Evolutionary conservation across 2,888 invertebrate species (phyloP), one percentile per base, ranked within the genome.

Genomic region (Harpalus rubripes): DNA sequence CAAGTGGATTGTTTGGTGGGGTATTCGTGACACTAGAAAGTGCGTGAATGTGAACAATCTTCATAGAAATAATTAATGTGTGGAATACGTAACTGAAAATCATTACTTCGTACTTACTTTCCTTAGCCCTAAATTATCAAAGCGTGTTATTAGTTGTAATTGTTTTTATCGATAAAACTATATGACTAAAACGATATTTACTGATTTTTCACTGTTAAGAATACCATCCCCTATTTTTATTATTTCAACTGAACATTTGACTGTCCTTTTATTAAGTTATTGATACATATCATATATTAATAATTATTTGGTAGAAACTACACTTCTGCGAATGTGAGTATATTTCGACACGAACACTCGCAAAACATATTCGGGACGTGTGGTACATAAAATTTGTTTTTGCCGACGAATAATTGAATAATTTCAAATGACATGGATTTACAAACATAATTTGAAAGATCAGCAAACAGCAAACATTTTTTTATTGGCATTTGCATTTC

Each of bases 1-100:
- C 63, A 63, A 63, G 63, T 63, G 22, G 26, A 63, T 26, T 26
- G 32, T 32, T 32, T 7, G 68, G 32, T 32, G 15, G 15, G 32
- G n/a, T 7, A 65, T 68, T 78, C 58, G 78, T 78, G 78, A 78
- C 78, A 58, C 26, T 78, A 78, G 78, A 78, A 78, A 78, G 68
- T 68, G 68, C 68, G 68, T 68, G 68, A 68, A 68, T 68, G 68
- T 39, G 39, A 68, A 68, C 68, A 68, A 68, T 68, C 68, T 52
- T 78, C 58, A 78, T 10, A 78, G 78, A 56, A 78, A 52, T 52
- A 26, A 78, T 78, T 56, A 56, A 56, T 78, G 39, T 32, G 52
- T 22, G 56, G 78, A 74, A 78, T 68, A 68, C 56, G 78, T 78
- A 56, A 78, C 58, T 44, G 18, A 58, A 78, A 78, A 58, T 78